phyloP scores from a whole-genome alignment of 1,140 invertebrate genomes.

The Planococcus citri region DNA sequence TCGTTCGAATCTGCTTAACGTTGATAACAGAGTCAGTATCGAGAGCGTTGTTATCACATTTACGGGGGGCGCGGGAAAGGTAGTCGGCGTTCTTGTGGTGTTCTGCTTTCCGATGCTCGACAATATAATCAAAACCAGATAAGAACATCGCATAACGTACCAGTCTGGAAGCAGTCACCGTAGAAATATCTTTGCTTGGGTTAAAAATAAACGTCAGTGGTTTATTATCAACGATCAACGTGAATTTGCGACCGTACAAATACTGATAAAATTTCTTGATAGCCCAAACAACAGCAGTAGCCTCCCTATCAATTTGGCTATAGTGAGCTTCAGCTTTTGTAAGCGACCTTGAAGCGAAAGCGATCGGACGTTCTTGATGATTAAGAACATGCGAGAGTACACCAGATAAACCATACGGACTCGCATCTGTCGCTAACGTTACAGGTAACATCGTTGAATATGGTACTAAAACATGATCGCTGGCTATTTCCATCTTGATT shows the following conservation, averaged over 20 bases:
- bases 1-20: neutral
- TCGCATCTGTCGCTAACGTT: slow-evolving; percentile 36
- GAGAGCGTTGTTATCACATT: neutral
- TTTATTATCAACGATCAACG: too few species aligned
- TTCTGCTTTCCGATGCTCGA: slow-evolving; percentile 29
- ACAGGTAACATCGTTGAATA: slow-evolving; percentile 37
- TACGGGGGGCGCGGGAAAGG: slow-evolving; percentile 28
- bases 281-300: slow-evolving; percentile 37
- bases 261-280: slow-evolving; percentile 40
- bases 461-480: slow-evolving; percentile 30
- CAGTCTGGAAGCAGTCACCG: slow-evolving; percentile 28
- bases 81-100: slow-evolving; percentile 30
- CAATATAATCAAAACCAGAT: slow-evolving; percentile 32
- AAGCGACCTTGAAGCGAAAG: slow-evolving; percentile 37
- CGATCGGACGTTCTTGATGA: slow-evolving; percentile 36
- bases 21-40: neutral
- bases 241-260: too few species aligned
- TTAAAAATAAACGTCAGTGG: slow-evolving; percentile 38
- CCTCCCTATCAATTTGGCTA: slow-evolving; percentile 41
- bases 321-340: slow-evolving; percentile 38
- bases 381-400: slow-evolving; percentile 35
- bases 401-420: slow-evolving; percentile 35
- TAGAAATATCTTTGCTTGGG: slow-evolving; percentile 30
- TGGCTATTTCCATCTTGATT: slow-evolving; percentile 27
- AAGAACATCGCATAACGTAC: slow-evolving; percentile 33